Base-by-base conservation (phyloP, 2,797 vertebrate genomes). In the Huso huso region DNA sequence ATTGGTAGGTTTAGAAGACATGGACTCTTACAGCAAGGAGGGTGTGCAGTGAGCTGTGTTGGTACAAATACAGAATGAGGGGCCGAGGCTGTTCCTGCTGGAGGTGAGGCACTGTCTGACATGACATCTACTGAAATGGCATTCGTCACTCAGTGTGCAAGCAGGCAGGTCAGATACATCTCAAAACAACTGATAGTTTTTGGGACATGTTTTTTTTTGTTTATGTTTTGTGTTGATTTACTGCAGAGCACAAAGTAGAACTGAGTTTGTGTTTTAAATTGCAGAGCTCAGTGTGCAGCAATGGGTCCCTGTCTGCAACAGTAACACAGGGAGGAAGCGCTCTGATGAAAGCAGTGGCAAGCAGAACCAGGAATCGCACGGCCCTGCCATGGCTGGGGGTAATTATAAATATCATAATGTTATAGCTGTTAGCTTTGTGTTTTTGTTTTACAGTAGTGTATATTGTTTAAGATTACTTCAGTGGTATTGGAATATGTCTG, bases 331-430 rank as follows among this genome's bases (percentile, higher is more conserved):
- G 78, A 83, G 83, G 80, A 73, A 77, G 53, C 76, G 82, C 72
- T 84, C 85, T 81, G 74, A 85, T 85, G 85, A 88, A 77, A 88
- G 83, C 77, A 71, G 81, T 71, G 72, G 77, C 73, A 77, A 51
- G 73, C 58, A 72, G 71, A 78, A 77, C 77, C 81, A 81, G 75
- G 73, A 79, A 73, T 69, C 72, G 69, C 71, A 76, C 79, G 82
- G 79, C 79, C 68, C 76, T 75, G 83, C 85, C 74, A 97, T 97
- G 95, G 91, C 93, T 84, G 88, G 94, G 0, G 90, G 95, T 97
- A 91, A 82, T 74, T 37, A 37, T 37, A 37, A 37, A 37, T 70
- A 73, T 70, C 1, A 37, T 18, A 18, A 18, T 37, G 37, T 37
- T 37, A 5, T 37, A 37, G 37, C 37, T 37, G 37, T 37, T 37